Conservation (phyloP, 2,113 vertebrate species). For the Recurvirostra avosetta region DNA sequence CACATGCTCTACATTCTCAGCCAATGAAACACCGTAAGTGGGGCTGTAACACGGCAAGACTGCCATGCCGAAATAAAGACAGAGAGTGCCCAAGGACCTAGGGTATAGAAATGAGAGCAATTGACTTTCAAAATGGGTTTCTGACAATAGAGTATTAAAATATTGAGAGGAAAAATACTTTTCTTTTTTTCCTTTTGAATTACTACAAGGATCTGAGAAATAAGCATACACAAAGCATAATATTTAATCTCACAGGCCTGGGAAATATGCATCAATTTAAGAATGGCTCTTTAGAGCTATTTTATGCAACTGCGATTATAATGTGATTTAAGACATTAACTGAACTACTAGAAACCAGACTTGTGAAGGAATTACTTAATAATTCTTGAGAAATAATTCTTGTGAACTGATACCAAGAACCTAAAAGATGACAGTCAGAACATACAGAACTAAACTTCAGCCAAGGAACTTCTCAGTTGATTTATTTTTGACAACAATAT, state of each 20-base stretch:
- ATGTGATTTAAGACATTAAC: background rate
- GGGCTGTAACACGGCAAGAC: background rate
- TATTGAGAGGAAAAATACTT: background rate
- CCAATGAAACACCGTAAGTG: constrained; percentile 22
- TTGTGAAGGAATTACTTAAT: background rate
- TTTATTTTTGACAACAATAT: background rate
- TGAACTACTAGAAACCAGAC: background rate
- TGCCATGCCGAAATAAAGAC: background rate
- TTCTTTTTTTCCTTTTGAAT: background rate
- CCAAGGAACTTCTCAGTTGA: background rate
- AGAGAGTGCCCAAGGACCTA: background rate
- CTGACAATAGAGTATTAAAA: background rate
- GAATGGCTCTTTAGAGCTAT: background rate
- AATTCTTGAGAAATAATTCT: background rate
- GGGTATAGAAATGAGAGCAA: background rate
- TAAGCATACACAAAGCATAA: background rate
- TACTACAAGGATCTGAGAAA: background rate
- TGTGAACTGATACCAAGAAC: background rate
- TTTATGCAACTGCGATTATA: background rate
- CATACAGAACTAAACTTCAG: background rate
- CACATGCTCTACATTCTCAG: constrained; percentile 51
- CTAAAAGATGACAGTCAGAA: background rate
- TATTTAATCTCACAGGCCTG: background rate
- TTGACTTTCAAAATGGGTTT: background rate
- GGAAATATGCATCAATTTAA: background rate